These are phyloP conservation scores for Volucella bombylans DNA, from an alignment of 2,888 invertebrate genomes.

Conservation along the genomic window DNA sequence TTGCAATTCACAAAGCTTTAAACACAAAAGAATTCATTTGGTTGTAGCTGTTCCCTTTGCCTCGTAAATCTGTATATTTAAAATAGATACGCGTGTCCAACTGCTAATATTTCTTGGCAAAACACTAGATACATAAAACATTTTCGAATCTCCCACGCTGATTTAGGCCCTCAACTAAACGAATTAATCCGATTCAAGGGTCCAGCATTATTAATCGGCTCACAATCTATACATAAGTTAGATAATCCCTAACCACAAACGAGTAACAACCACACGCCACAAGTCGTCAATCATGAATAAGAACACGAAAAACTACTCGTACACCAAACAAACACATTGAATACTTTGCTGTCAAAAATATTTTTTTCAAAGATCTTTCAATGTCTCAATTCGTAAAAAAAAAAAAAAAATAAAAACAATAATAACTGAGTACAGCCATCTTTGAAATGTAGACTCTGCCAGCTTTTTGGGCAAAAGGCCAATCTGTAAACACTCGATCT, in stretches of 20 bases:
- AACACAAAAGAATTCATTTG: too few relatives aligned
- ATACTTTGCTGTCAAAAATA: conserved; percentile 26
- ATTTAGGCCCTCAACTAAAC: conserved; percentile 6
- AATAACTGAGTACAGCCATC: conserved; percentile 13
- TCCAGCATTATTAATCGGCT: conserved; percentile 15
- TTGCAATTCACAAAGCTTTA: too few relatives aligned
- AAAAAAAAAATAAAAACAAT: conserved; percentile 6
- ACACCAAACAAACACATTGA: background rate
- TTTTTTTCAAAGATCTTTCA: conserved; percentile 33
- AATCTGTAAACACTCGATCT: conserved; percentile 33
- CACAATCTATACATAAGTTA: conserved; percentile 15
- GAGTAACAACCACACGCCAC: conserved; percentile 22
- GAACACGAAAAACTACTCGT: conserved; percentile 8
- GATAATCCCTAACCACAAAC: conserved; percentile 42
- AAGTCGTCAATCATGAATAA: background rate
- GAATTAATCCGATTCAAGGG: conserved; percentile 35
- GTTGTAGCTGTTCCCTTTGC: too few relatives aligned
- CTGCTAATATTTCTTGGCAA: too few relatives aligned
- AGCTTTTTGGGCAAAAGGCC: conserved; percentile 37
- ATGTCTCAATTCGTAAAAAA: conserved; percentile 38
- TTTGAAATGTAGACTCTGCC: conserved; percentile 23
- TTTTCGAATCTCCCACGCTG: conserved; percentile 27
- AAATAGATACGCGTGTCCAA: too few relatives aligned
- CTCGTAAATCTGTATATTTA: too few relatives aligned
- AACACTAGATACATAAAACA: background rate